phyloP scores from a whole-genome alignment of 2,888 invertebrate species.

The Eupithecia pulchellata region DNA sequence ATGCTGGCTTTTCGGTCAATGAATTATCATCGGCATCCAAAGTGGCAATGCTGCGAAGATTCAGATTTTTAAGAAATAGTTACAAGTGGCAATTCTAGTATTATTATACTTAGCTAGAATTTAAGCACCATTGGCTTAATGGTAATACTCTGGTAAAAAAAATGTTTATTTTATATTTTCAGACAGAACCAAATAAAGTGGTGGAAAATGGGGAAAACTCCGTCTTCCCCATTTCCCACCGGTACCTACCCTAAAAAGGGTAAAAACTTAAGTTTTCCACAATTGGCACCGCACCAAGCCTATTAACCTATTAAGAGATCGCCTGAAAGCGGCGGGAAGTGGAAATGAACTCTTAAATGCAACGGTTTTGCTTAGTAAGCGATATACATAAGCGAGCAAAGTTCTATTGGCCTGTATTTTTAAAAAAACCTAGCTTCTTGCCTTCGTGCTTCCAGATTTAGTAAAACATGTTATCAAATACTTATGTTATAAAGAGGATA shows the following conservation, averaged over 20 bases:
- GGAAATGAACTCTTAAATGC: conserved; percentile 4
- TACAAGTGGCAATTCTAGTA: too few relatives aligned
- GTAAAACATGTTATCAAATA: too few relatives aligned
- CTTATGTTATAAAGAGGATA: too few relatives aligned
- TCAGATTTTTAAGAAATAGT: too few relatives aligned
- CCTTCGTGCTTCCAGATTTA: too few relatives aligned
- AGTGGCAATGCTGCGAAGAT: too few relatives aligned
- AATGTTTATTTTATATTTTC: not conserved
- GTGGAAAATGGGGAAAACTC: too few relatives aligned
- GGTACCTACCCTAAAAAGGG: not conserved
- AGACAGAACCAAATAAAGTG: not conserved
- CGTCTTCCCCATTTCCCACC: not conserved
- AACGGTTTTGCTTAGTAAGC: not conserved
- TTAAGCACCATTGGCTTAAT: too few relatives aligned
- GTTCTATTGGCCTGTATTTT: not conserved
- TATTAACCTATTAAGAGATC: not conserved
- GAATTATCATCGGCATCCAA: too few relatives aligned
- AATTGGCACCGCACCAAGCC: conserved; percentile 4
- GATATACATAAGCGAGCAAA: not conserved
- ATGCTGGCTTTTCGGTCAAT: too few relatives aligned
- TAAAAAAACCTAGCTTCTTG: not conserved
- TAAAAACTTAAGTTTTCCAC: not conserved
- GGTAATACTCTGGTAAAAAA: too few relatives aligned
- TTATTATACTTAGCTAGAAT: too few relatives aligned
- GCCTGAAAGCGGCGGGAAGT: not conserved